Conservation (phyloP, 2,888 invertebrate species). For the Caenorhabditis macrosperma region DNA sequence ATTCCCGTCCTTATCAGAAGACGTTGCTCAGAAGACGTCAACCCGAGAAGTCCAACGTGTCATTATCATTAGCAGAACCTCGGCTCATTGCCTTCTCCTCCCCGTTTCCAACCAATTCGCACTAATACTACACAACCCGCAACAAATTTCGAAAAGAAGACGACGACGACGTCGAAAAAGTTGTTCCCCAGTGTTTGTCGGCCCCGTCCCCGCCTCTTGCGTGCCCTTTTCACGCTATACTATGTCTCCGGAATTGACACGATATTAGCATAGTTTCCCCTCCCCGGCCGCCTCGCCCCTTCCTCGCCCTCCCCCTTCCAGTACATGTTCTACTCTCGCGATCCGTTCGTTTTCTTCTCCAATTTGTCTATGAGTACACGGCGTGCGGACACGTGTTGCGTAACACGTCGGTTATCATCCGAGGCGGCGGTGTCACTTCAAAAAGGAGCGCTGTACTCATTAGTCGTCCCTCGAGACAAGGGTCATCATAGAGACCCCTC, state of each 20-base stretch:
- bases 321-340: neutral
- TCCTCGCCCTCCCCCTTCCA: neutral
- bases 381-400: constrained; percentile 51
- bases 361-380: constrained; percentile 26
- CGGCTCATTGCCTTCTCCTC: too few relatives aligned
- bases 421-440: constrained; percentile 32
- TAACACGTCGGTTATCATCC: constrained; percentile 43
- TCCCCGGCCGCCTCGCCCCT: neutral
- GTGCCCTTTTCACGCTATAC: constrained; percentile 28
- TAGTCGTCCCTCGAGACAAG: constrained; percentile 44
- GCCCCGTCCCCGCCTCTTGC: neutral
- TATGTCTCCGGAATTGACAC: constrained; percentile 39
- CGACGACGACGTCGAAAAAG: constrained; percentile 32
- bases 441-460: constrained; percentile 42
- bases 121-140: neutral
- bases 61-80: too few relatives aligned
- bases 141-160: neutral
- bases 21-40: too few relatives aligned
- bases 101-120: too few relatives aligned
- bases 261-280: constrained; percentile 54
- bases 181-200: constrained; percentile 11
- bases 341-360: neutral
- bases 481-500: constrained; percentile 34
- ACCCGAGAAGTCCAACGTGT: too few relatives aligned
- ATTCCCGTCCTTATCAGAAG: too few relatives aligned